Percentiles rank a stretch among this genome's conserved stretches.
Conservation (phyloP, 2,888 invertebrate genomes). For the Mythimna lalbum region DNA sequence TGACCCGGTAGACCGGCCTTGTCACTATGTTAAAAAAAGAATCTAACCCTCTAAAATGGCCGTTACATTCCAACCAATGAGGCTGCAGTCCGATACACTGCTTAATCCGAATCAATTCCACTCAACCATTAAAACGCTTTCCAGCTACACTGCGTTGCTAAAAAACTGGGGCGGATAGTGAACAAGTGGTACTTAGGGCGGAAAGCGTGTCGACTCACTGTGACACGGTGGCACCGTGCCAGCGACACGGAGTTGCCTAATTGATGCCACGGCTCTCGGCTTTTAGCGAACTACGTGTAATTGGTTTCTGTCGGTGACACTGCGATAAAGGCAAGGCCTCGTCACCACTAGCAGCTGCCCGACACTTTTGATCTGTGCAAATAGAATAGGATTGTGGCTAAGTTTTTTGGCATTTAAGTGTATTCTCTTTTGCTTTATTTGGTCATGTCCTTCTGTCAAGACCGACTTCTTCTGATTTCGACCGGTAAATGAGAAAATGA, state of each 20-base stretch:
- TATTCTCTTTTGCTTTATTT: not conserved
- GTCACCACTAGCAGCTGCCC: slow-evolving; percentile 31
- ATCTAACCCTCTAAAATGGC: slow-evolving; percentile 8
- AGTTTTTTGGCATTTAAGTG: slow-evolving; percentile 7
- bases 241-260: slow-evolving; percentile 55
- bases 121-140: slow-evolving; percentile 47
- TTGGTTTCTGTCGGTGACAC: slow-evolving; percentile 62
- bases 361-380: slow-evolving; percentile 19
- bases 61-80: slow-evolving; percentile 19
- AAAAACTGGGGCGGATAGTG: slow-evolving; percentile 45
- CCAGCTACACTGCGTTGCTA: slow-evolving; percentile 43
- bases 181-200: slow-evolving; percentile 54
- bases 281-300: slow-evolving; percentile 65
- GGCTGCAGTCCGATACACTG: slow-evolving; percentile 28
- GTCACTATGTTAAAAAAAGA: slow-evolving; percentile 8
- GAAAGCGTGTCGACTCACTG: slow-evolving; percentile 44
- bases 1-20: not conserved
- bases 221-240: slow-evolving; percentile 58
- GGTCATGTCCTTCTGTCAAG: not conserved
- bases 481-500: not conserved
- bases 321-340: slow-evolving; percentile 41
- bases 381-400: slow-evolving; percentile 14
- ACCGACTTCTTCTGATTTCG: not conserved
- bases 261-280: slow-evolving; percentile 59
- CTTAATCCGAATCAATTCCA: slow-evolving; percentile 42